A percentile compares a stretch with the other conserved stretches of the same genome.
Conservation (phyloP, 2,888 invertebrate genomes). For the Lamellibrachia columna region DNA sequence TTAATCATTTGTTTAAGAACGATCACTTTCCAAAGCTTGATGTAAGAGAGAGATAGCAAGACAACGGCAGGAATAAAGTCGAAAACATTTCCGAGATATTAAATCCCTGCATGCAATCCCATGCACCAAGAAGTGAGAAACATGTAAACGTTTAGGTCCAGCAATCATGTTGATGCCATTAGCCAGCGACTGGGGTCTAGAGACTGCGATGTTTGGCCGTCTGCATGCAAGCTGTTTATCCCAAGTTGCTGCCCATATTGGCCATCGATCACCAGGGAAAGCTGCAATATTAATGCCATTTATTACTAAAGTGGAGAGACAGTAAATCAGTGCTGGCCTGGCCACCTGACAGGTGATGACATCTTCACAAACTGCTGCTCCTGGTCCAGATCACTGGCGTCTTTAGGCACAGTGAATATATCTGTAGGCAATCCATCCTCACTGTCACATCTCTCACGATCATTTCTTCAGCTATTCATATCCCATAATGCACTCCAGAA, state of each 20-base stretch:
- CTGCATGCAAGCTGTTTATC: conserved; percentile 6
- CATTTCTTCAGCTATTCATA: neutral
- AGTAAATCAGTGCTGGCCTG: neutral
- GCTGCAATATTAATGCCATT: conserved; percentile 7
- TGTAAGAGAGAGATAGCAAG: neutral
- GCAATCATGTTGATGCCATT: neutral
- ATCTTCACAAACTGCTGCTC: conserved; percentile 11
- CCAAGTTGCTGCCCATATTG: neutral
- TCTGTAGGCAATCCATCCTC: neutral
- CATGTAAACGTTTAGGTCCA: neutral
- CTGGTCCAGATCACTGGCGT: neutral
- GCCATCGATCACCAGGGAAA: conserved; percentile 3
- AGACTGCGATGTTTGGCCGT: neutral
- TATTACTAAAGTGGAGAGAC: neutral
- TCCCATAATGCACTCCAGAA: conserved; percentile 10
- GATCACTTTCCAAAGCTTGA: neutral
- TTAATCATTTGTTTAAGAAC: neutral
- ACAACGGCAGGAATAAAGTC: neutral
- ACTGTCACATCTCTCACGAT: neutral
- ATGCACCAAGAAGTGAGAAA: neutral
- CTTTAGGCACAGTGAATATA: neutral
- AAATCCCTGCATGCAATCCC: neutral
- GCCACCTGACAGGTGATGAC: neutral
- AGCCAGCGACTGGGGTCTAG: neutral
- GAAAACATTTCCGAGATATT: neutral